Percentiles rank a stretch among this genome's conserved stretches.
These are phyloP conservation scores for Ctena decussata DNA, from an alignment of 2,888 invertebrate species.

Conservation along the genomic window DNA sequence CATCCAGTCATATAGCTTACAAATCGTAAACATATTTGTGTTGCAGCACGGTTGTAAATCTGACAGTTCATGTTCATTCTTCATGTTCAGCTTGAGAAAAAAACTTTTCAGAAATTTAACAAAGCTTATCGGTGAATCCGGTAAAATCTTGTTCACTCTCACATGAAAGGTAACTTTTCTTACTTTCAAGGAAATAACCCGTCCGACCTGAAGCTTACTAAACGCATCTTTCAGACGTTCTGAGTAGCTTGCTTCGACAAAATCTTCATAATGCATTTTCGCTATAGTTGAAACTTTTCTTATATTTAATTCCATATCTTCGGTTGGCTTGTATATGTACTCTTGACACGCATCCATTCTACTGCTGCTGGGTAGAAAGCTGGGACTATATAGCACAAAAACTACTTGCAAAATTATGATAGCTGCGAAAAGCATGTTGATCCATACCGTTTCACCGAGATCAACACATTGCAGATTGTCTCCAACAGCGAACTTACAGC, in stretches of 20 bases:
- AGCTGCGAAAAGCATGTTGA: conserved; percentile 20
- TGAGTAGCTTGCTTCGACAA: not conserved
- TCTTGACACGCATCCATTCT: conserved; percentile 12
- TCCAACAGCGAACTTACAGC: conserved; percentile 23
- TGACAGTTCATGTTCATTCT: conserved; percentile 22
- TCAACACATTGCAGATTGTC: conserved; percentile 25
- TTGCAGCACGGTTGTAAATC: conserved; percentile 37
- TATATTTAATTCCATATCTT: conserved; percentile 23
- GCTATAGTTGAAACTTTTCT: not conserved
- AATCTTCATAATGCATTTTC: not conserved
- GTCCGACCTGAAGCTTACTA: too few species aligned
- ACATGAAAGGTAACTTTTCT: not conserved
- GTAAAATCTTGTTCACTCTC: conserved; percentile 29
- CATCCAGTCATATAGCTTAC: not conserved
- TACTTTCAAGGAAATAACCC: too few species aligned
- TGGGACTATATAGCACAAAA: conserved; percentile 43
- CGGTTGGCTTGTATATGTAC: conserved; percentile 22
- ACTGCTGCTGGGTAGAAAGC: conserved; percentile 20
- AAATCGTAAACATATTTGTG: conserved; percentile 6
- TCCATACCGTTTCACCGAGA: conserved; percentile 32
- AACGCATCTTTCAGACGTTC: too few species aligned
- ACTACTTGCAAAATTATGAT: conserved; percentile 37
- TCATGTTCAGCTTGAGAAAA: conserved; percentile 39
- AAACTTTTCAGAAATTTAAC: conserved; percentile 37
- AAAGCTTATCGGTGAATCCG: conserved; percentile 39